Evolutionary conservation across 2,113 vertebrate genomes (phyloP), one percentile per base, ranked within the genome.

Genomic region (Lichenostomus cassidix): DNA sequence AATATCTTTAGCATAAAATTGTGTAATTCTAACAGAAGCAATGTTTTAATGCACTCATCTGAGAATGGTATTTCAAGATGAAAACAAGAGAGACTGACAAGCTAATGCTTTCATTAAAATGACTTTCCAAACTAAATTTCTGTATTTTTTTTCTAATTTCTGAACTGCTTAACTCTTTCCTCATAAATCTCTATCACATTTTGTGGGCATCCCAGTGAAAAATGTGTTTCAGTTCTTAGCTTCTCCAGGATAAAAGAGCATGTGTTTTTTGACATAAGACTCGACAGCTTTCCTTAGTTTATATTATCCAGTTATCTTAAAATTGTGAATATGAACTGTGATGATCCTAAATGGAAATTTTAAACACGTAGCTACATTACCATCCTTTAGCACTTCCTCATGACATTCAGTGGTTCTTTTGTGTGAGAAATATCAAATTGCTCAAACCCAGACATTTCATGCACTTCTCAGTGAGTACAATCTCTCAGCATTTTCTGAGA

Each of bases 61-160:
- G 46, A 82, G 75, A 75, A 80, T 73, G 65, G 75, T 89, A 76
- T 87, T 83, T 92, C 67, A 82, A 46, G 67, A 87, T 31, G 56
- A 94, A 94, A 96, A 87, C 84, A 85, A 90, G 55, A 24, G 28
- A 91, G 78, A 70, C 37, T 83, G 87, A 74, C 33, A 85, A 35
- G 24, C 4, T 82, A 87, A 79, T 79, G 24, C 16, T 70, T 94
- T 79, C 31, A 46, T 65, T 67, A 80, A 17, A 88, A 65, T 83
- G 67, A 65, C 23, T 82, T 83, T 76, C 11, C 35, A 58, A 70
- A 79, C n/a, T 62, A 83, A 90, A 65, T 28, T 27, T 24, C 16
- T 3, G 1, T 19, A 5, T 80, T 94, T 79, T 91, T 78, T 78
- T 59, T 39, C 20, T 88, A 33, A 53, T 92, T 74, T 52, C 82